phyloP scores from a whole-genome alignment of 2,797 vertebrate species.

The Garrulus glandarius region DNA sequence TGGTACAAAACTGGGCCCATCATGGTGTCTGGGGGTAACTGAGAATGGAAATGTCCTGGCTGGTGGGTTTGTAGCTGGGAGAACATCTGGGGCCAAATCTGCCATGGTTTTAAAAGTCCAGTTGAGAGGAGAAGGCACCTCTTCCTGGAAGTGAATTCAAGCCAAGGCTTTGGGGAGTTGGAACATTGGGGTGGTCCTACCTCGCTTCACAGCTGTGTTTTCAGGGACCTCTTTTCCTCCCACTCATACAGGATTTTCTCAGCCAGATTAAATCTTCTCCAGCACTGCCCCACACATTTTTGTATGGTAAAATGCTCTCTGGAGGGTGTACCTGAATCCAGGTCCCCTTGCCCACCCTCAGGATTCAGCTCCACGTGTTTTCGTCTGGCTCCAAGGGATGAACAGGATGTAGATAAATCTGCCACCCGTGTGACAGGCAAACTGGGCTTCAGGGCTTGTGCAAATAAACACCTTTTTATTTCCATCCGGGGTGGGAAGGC shows the following conservation, averaged over 20 bases:
- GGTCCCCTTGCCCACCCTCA: background rate
- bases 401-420: background rate
- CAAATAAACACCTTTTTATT: background rate
- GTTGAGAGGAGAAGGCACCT: background rate
- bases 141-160: background rate
- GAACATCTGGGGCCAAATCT: background rate
- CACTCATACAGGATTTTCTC: background rate
- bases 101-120: background rate
- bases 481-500: background rate
- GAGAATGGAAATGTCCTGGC: background rate
- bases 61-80: background rate
- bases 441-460: background rate
- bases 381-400: background rate
- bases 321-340: background rate
- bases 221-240: background rate
- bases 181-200: background rate
- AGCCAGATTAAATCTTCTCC: background rate
- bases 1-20: accelerated
- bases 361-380: background rate
- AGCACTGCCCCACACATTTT: background rate
- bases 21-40: accelerated
- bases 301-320: background rate
- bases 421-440: background rate
- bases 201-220: accelerated
- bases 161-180: background rate